These are phyloP conservation scores for Epiblema foenella DNA, from an alignment of 2,888 invertebrate species.

Conservation along the genomic window DNA sequence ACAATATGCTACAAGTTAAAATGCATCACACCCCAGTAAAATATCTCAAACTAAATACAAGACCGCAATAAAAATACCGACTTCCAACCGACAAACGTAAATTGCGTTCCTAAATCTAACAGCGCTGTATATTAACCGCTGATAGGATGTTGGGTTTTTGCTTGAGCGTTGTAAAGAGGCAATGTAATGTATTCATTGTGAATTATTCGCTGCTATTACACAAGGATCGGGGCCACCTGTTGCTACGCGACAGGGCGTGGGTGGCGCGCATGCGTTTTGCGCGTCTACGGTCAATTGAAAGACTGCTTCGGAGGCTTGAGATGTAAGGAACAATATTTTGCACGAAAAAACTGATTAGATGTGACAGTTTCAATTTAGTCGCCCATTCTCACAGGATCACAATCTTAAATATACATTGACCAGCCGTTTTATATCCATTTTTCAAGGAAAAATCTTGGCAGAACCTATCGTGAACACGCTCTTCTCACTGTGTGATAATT, in stretches of 20 bases:
- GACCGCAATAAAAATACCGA: slow-evolving; percentile 23
- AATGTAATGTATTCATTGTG: slow-evolving; percentile 45
- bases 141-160: not conserved
- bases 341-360: no score
- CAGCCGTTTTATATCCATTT: no score
- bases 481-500: no score
- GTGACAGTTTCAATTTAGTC: no score
- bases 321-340: not conserved
- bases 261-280: slow-evolving; percentile 47
- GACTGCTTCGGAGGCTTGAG: slow-evolving; percentile 1
- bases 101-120: not conserved
- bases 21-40: slow-evolving; percentile 1
- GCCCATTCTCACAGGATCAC: no score
- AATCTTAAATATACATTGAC: no score
- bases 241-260: slow-evolving; percentile 47
- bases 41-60: slow-evolving; percentile 28
- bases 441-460: no score
- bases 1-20: no score
- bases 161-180: slow-evolving; percentile 11
- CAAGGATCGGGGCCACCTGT: slow-evolving; percentile 47
- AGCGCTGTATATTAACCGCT: slow-evolving; percentile 20
- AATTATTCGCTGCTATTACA: slow-evolving; percentile 30
- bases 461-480: no score
- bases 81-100: not conserved
- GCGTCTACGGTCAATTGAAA: slow-evolving; percentile 33